Evolutionary conservation across 2,888 invertebrate genomes (phyloP).

Genomic region (Omphaloscelis lunosa): DNA sequence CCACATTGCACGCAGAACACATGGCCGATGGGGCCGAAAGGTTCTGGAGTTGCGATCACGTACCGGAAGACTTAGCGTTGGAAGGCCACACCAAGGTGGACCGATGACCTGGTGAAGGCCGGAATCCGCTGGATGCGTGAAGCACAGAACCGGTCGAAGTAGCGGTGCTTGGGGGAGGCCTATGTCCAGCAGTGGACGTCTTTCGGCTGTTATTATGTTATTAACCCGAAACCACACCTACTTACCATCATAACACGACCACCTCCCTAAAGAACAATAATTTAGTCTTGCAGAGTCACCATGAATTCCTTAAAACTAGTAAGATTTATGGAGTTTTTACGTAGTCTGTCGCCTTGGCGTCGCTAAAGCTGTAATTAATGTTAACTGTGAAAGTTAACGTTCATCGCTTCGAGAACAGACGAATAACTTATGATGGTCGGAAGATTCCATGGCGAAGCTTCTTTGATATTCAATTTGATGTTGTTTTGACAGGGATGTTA

Average conservation of each 20-base stretch:
- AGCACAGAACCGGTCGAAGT: too few species aligned
- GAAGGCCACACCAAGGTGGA: too few species aligned
- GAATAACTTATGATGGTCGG: conserved; percentile 33
- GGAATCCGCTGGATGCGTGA: too few species aligned
- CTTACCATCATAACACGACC: background rate
- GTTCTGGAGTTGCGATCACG: too few species aligned
- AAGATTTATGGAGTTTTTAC: conserved; percentile 42
- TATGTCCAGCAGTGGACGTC: too few species aligned
- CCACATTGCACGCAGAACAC: too few species aligned
- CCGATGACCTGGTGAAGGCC: too few species aligned
- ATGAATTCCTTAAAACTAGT: background rate
- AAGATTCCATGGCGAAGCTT: conserved; percentile 17
- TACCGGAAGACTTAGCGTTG: too few species aligned
- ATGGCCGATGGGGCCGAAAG: too few species aligned
- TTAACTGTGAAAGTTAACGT: conserved; percentile 41
- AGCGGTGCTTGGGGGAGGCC: too few species aligned
- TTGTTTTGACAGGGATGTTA: background rate
- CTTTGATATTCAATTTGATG: conserved; percentile 6
- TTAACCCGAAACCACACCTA: too few species aligned
- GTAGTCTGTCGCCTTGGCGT: conserved; percentile 37
- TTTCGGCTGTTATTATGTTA: too few species aligned
- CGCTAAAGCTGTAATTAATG: conserved; percentile 47
- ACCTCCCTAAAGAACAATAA: background rate
- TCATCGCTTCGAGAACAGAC: conserved; percentile 11
- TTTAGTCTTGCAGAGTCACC: background rate